Evolutionary conservation across 2,888 invertebrate species (phyloP), one percentile per base, ranked within the genome.

Genomic region (Volucella zonaria): DNA sequence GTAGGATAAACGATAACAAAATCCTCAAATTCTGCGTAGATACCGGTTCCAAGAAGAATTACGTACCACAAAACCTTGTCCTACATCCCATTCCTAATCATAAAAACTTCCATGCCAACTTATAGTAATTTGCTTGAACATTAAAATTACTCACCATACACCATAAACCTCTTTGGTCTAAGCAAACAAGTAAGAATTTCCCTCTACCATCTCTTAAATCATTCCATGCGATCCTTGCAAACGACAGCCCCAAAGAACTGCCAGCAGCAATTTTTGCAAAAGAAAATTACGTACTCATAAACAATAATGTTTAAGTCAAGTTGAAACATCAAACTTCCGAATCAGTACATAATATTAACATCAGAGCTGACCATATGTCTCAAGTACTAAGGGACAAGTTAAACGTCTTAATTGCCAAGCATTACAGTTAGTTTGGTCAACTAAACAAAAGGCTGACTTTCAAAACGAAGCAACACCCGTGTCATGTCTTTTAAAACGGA

Each of bases 211-310:
- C 73, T 2, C 66, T 82, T 2, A 8, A 42, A 49, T 62, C 61
- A 8, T 78, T 82, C 42, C 58, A 77, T 14, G 61, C 62, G 14
- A 71, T 82, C 40, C 54, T 77, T 10, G 82, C 66, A 12, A 77
- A 82, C 18, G 18, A 23, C 2, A 31, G 73, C 18, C 61, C 74
- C 15, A 74, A 62, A 43, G 66, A 82, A 42, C 62, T 82, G 18
- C 2, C 18, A 23, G 0, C 18, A 23, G 1, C 45, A n/a, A 74
- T 77, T 11, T 62, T 67, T 47, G 51, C 62, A 3, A 74, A 68
- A 54, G 62, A 78, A 59, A 70, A 67, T 45, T 68, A 40, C 56
- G 67, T 3, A 2, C 18, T 23, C 18, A 23, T 23, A 23, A 23
- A 62, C 42, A 59, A 70, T 12, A 64, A 40, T 14, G 49, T 31